Base-by-base conservation (phyloP, 2,797 vertebrate species). In the Gymnocypris eckloni region DNA sequence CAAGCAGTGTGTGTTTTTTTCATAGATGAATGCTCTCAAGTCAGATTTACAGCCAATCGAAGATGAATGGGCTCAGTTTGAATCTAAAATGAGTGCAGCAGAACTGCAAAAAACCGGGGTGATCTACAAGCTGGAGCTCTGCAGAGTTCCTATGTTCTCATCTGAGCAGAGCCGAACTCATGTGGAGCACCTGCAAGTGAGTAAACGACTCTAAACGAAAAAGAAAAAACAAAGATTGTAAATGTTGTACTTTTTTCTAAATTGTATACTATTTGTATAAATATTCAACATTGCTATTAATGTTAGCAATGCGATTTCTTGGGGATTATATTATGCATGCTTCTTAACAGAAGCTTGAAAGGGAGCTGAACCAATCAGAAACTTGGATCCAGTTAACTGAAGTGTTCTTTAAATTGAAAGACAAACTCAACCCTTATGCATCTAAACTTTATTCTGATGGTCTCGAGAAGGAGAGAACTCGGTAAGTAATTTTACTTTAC, bases 121-220 rank as follows among this genome's bases (percentile, higher is more conserved):
- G 86, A 85, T 82, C 59, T 97, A 96, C 86, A 89, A 90, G 81
- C 66, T 95, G 90, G 94, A 95, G 45, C 93, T 93, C 61, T 93
- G 92, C 86, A 91, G 89, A 86, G 89, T 90, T 25, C 90, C 93
- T 25, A 84, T 92, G 18, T 83, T 95, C 56, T 97, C 96, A 0
- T 20, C 94, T 61, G 90, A 94, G 89, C 94, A 96, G 91, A 91
- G 96, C 83, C 90, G 90, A 64, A 89, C 80, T 37, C 91, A 95
- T 52, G 67, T 95, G 85, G 92, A 95, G 86, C 91, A 90, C 76
- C 95, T 98, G 20, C 95, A 97, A 97, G 98, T 99, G 93, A 92
- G 88, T 6, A 66, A 22, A n/a, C 37, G 4, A 4, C 18, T 28
- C 9, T 9, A 75, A 64, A 56, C 8, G 41, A 41, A 20, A 28